These are phyloP conservation scores for Heteromurus nitidus DNA, from an alignment of 2,888 invertebrate genomes.

Conservation along the genomic window DNA sequence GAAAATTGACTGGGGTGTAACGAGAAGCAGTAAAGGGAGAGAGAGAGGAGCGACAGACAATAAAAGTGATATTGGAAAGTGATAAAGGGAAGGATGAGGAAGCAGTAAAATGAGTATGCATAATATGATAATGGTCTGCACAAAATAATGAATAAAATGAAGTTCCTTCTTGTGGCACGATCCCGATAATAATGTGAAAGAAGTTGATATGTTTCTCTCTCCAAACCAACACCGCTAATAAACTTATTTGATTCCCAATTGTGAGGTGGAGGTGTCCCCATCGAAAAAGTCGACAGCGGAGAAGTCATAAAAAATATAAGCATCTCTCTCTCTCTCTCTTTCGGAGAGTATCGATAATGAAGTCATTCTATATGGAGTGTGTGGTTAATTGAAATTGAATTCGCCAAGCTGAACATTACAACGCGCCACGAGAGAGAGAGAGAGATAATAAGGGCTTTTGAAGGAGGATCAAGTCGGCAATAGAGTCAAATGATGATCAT, in stretches of 20 bases:
- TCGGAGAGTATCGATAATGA: conserved; percentile 53
- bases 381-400: conserved; percentile 74
- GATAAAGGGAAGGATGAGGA: conserved; percentile 43
- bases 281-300: not conserved
- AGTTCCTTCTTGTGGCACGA: no score
- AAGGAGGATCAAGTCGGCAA: conserved; percentile 65
- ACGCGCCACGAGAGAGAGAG: conserved; percentile 23
- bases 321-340: not conserved
- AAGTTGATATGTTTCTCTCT: not conserved
- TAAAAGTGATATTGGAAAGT: conserved; percentile 59
- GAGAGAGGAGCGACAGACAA: conserved; percentile 26
- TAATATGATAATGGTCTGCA: conserved; percentile 43
- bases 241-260: no score
- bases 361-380: conserved; percentile 67
- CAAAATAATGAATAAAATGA: not conserved
- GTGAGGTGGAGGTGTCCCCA: conserved; percentile 20
- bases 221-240: not conserved
- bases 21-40: no score
- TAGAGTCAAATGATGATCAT: conserved; percentile 64
- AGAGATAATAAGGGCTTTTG: conserved; percentile 9
- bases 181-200: no score
- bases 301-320: not conserved
- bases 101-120: conserved; percentile 51
- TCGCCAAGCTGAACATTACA: no score
- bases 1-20: no score